Percentiles rank a stretch among this genome's conserved stretches.
Conservation (phyloP, 1,140 invertebrate genomes). For the Caenorhabditis remanei region DNA sequence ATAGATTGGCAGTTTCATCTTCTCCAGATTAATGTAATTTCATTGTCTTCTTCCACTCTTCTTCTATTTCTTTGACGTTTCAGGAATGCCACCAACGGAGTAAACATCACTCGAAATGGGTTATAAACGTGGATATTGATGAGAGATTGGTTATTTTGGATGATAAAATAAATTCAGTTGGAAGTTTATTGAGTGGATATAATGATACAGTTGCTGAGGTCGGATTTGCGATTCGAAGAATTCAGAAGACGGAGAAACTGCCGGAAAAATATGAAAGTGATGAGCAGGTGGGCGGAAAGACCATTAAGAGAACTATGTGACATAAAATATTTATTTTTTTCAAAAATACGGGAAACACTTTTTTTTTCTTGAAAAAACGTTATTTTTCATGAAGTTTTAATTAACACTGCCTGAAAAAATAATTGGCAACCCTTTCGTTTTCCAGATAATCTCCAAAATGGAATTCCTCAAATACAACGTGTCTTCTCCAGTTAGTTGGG, state of each 20-base stretch:
- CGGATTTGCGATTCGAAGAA: not conserved
- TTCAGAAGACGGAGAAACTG: not conserved
- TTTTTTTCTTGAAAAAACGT: no score
- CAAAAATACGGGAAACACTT: no score
- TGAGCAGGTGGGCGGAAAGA: not conserved
- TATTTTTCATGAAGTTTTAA: no score
- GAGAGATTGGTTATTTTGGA: conserved; percentile 25
- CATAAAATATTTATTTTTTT: no score
- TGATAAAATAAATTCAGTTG: not conserved
- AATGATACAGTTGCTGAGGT: conserved; percentile 3
- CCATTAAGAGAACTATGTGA: no score
- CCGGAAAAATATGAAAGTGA: not conserved
- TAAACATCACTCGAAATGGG: conserved; percentile 17
- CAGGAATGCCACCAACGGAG: conserved; percentile 21
- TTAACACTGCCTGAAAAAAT: no score
- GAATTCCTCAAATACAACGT: conserved; percentile 15
- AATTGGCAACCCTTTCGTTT: no score
- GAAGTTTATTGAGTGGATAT: not conserved
- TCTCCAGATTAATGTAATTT: no score
- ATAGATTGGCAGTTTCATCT: no score
- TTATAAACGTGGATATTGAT: conserved; percentile 32
- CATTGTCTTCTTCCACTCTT: not conserved
- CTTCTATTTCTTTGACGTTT: not conserved
- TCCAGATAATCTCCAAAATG: conserved; percentile 2
- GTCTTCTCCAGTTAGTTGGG: not conserved